phyloP scores from a whole-genome alignment of 2,888 invertebrate genomes.

The Nowickia ferox region DNA sequence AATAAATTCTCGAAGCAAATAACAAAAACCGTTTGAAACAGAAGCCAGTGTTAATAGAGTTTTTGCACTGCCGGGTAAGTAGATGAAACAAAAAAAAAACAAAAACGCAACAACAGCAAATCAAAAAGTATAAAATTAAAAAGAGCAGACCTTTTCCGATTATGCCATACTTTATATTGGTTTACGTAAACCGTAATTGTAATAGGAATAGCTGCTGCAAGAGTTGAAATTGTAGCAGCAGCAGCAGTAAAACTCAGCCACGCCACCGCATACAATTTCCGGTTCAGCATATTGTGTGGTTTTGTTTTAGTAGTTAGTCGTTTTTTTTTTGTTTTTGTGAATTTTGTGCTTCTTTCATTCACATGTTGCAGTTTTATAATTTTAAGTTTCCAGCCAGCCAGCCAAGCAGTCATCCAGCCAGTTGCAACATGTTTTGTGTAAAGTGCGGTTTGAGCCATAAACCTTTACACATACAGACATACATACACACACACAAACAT shows the following conservation, averaged over 20 bases:
- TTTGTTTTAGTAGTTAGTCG: constrained; percentile 59
- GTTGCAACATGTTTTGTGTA: constrained; percentile 60
- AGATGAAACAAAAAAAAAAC: not conserved
- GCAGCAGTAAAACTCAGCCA: constrained; percentile 73
- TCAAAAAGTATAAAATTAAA: constrained; percentile 22
- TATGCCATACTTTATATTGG: constrained; percentile 59
- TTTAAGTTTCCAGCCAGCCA: constrained; percentile 44
- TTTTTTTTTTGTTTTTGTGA: constrained; percentile 35
- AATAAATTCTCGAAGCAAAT: no score
- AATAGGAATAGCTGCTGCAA: constrained; percentile 61
- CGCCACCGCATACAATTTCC: constrained; percentile 80
- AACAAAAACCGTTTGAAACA: not conserved
- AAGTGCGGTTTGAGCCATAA: constrained; percentile 46
- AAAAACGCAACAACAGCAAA: not conserved
- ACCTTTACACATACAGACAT: not conserved
- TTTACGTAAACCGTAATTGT: constrained; percentile 63
- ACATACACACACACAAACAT: not conserved
- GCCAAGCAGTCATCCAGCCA: constrained; percentile 27
- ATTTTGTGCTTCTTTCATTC: no score
- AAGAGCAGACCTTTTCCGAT: constrained; percentile 47
- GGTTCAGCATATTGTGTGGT: constrained; percentile 81
- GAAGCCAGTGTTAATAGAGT: not conserved
- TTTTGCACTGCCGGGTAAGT: not conserved
- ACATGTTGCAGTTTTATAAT: constrained; percentile 55
- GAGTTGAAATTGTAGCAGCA: constrained; percentile 60